phyloP scores from a whole-genome alignment of 2,888 invertebrate species.

The Parnassius apollo region DNA sequence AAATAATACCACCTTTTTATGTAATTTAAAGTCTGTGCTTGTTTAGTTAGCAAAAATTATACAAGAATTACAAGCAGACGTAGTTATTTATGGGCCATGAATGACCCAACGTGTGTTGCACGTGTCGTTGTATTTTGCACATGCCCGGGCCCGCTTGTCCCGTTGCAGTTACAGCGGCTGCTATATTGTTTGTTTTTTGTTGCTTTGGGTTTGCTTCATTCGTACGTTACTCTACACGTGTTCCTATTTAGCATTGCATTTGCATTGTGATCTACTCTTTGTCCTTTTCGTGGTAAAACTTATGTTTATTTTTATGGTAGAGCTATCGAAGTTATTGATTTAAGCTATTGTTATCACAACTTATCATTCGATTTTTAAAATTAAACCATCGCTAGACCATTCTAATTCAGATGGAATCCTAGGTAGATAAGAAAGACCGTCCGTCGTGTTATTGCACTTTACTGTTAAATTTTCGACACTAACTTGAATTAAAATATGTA shows the following conservation, averaged over 20 bases:
- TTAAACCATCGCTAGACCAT: too few relatives aligned
- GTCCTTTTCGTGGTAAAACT: not conserved
- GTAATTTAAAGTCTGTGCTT: too few relatives aligned
- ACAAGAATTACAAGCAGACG: constrained; percentile 3
- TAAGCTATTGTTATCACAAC: too few relatives aligned
- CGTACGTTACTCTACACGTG: constrained; percentile 22
- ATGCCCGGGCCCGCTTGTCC: constrained; percentile 31
- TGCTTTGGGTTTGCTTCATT: constrained; percentile 9
- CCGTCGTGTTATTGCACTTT: too few relatives aligned
- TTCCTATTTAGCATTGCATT: constrained; percentile 5
- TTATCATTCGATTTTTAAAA: too few relatives aligned
- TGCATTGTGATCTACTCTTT: constrained; percentile 4
- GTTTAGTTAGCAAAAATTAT: not conserved
- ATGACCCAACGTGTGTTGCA: constrained; percentile 42
- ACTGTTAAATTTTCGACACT: too few relatives aligned
- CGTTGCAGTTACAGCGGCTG: constrained; percentile 15
- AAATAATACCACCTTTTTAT: too few relatives aligned
- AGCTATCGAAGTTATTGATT: too few relatives aligned
- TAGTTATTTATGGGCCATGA: constrained; percentile 15
- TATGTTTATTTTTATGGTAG: not conserved
- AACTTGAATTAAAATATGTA: too few relatives aligned
- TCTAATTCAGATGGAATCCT: too few relatives aligned
- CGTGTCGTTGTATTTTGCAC: constrained; percentile 43
- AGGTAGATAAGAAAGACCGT: too few relatives aligned
- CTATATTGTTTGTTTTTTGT: constrained; percentile 23